Conservation (phyloP, 2,888 invertebrate genomes). For the Cotesia congregata region DNA sequence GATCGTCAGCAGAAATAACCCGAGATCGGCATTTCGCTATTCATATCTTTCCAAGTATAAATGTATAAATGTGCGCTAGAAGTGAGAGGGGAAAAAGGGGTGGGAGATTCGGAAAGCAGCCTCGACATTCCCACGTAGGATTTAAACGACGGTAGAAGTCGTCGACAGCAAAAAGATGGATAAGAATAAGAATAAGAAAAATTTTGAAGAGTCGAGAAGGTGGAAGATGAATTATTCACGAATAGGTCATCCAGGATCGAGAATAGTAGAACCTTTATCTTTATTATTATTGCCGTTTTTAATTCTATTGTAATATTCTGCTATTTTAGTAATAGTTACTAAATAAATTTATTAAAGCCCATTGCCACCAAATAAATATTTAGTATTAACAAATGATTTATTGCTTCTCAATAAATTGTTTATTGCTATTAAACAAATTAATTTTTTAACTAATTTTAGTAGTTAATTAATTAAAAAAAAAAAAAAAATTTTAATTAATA, state of each 20-base stretch:
- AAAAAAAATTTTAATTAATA: too few species aligned
- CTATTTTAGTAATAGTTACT: too few species aligned
- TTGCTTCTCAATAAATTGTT: too few species aligned
- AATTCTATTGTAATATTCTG: too few species aligned
- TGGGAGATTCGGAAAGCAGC: neutral
- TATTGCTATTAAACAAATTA: too few species aligned
- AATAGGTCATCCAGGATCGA: neutral
- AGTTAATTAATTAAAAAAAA: too few species aligned
- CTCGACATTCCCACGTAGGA: neutral
- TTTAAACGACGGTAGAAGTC: neutral
- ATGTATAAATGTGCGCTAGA: neutral
- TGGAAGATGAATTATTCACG: conserved; percentile 8
- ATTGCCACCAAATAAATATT: too few species aligned
- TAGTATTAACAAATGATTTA: too few species aligned
- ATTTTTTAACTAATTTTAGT: too few species aligned
- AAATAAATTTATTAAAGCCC: too few species aligned
- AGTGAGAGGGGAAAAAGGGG: neutral
- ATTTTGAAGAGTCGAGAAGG: neutral
- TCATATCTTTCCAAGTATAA: neutral
- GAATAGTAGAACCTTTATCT: too few species aligned
- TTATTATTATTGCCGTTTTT: too few species aligned
- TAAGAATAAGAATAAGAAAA: conserved; percentile 23
- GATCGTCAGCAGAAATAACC: neutral
- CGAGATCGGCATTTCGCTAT: neutral
- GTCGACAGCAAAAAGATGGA: conserved; percentile 13